Conservation (phyloP, 2,888 invertebrate species). For the Corbicula japonica region DNA sequence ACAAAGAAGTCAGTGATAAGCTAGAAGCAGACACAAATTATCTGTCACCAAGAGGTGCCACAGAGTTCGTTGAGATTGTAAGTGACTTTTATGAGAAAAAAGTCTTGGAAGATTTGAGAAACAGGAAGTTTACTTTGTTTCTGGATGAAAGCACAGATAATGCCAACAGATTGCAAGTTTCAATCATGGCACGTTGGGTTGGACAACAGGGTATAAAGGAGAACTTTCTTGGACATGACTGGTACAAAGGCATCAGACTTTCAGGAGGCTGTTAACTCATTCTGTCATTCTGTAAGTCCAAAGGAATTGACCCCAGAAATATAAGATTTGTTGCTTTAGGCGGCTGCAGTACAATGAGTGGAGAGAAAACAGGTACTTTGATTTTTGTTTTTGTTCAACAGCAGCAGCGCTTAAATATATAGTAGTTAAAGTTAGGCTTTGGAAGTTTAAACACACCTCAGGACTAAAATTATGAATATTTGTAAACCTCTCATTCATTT, state of each 20-base stretch:
- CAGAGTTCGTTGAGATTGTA: background rate
- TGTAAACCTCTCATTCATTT: slow-evolving; percentile 4
- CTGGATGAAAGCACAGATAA: slow-evolving; percentile 26
- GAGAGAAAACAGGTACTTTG: slow-evolving; percentile 30
- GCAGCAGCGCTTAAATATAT: background rate
- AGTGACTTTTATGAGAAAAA: slow-evolving; percentile 16
- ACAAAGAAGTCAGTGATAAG: slow-evolving; percentile 1
- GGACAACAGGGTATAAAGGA: slow-evolving; percentile 8
- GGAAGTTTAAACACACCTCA: background rate
- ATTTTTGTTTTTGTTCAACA: background rate
- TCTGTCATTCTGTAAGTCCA: slow-evolving; percentile 15
- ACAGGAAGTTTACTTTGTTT: slow-evolving; percentile 16
- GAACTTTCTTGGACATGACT: slow-evolving; percentile 9
- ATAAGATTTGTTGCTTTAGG: slow-evolving; percentile 52
- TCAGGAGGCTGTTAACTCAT: slow-evolving; percentile 23
- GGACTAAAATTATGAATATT: slow-evolving; percentile 4
- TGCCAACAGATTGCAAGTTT: slow-evolving; percentile 13
- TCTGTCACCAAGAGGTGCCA: slow-evolving; percentile 13
- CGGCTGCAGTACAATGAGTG: slow-evolving; percentile 53
- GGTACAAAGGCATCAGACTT: slow-evolving; percentile 23
- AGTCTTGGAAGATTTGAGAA: background rate
- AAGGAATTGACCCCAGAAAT: slow-evolving; percentile 25
- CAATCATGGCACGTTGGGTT: slow-evolving; percentile 29
- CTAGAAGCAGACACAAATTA: background rate
- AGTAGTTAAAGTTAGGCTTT: background rate